phyloP scores from a whole-genome alignment of 2,888 invertebrate genomes.

The Leptothorax acervorum region DNA sequence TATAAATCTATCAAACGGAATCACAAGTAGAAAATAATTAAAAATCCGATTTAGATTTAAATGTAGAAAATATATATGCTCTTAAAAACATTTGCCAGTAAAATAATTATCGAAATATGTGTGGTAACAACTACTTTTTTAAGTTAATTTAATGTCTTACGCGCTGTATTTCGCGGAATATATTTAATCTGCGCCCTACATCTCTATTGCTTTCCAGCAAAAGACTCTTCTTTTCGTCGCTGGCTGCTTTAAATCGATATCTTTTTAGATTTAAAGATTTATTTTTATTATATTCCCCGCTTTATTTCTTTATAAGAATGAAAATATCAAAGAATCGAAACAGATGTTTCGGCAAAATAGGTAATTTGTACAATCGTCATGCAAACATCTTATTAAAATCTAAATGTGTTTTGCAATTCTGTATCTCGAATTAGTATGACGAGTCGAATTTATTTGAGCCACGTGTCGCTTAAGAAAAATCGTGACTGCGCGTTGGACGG shows the following conservation, averaged over 20 bases:
- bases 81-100: neutral
- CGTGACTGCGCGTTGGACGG: neutral
- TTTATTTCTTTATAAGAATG: neutral
- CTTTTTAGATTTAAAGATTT: conserved; percentile 12
- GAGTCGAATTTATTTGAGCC: neutral
- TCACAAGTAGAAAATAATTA: neutral
- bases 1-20: neutral
- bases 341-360: neutral
- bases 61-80: neutral
- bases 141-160: conserved; percentile 36
- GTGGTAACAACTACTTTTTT: neutral
- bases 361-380: conserved; percentile 4
- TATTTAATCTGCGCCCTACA: conserved; percentile 64
- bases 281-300: conserved; percentile 1
- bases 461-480: conserved; percentile 19
- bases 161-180: conserved; percentile 51
- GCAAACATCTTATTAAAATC: neutral
- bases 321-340: neutral
- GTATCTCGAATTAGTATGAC: conserved; percentile 6
- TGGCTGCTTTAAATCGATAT: conserved; percentile 27
- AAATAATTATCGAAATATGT: neutral
- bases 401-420: neutral
- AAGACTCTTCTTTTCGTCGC: conserved; percentile 38
- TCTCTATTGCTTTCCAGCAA: conserved; percentile 56
- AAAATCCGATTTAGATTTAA: neutral